Base-by-base conservation (phyloP, 2,888 invertebrate genomes). In the Endomychus coccineus region DNA sequence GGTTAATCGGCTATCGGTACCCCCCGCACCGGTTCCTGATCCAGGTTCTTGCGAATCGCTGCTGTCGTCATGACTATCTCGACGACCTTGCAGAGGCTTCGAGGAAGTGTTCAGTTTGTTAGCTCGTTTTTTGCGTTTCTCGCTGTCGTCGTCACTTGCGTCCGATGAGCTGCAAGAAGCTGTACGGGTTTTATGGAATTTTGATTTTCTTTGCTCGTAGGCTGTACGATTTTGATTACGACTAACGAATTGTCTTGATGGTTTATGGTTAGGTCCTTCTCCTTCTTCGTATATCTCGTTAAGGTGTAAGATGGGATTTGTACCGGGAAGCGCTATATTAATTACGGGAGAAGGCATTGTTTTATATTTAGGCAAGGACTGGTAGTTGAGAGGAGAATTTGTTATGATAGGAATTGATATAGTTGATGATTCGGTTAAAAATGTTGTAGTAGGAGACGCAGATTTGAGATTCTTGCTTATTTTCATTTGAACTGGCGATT, bases 151-250 rank as follows among this genome's bases (percentile, higher is more conserved):
- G 62, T 92, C 92, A 40, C 91, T 91, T 4, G 94, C 86, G 64
- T 95, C 94, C 0, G 92, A 92, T 33, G 91, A 92, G 51, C 91
- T 91, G 59, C 92, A 92, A 34, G 91, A 91, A 4, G 89, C 86
- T n/a, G 82, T 83, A 22, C 82, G 69, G 7, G 75, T 75, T 59
- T 83, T 83, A 49, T 80, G 78, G 51, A 81, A 74, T 62, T 82
- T 82, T 43, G 75, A 74, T 31, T 78, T 72, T 19, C 78, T 70
- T 52, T 78, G 78, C 46, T 74, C 73, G 49, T 71, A 72, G 13
- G 52, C 60, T 16, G 55, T 46, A 33, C 55, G 46, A 34, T 57
- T 60, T 41, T 59, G 59, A 44, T 53, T 61, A 7, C 61, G 49
- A 33, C 55, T 58, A 9, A 62, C 57, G 37, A 65, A 59, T 17